These are phyloP conservation scores for Anhinga anhinga DNA, from an alignment of 2,113 vertebrate species.

Conservation along the genomic window DNA sequence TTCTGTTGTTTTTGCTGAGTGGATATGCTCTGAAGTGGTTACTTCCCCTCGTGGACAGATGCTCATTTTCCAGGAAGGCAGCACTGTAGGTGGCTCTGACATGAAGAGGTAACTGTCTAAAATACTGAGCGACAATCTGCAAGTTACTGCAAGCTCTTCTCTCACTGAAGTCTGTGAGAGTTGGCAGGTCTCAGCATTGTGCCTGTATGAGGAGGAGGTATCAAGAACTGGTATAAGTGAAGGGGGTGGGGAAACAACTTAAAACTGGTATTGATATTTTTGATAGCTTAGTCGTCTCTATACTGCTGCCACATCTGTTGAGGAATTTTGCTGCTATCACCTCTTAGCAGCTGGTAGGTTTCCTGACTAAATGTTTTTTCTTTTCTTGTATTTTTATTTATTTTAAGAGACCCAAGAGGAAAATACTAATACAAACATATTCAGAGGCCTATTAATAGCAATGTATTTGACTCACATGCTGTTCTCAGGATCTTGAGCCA, in stretches of 20 bases:
- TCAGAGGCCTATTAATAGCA: slow-evolving; percentile 9
- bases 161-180: neutral
- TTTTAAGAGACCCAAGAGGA: neutral
- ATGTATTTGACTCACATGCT: neutral
- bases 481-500: slow-evolving; percentile 1
- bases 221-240: neutral
- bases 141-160: neutral
- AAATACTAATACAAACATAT: neutral
- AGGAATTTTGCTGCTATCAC: neutral
- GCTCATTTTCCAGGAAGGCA: neutral
- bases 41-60: neutral
- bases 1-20: neutral
- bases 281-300: neutral
- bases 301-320: neutral
- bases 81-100: neutral
- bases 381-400: neutral
- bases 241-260: neutral
- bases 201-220: neutral
- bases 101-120: neutral
- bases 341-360: neutral
- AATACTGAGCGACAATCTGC: neutral
- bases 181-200: neutral
- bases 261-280: neutral
- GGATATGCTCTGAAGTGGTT: neutral
- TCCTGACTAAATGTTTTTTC: neutral